Conservation (phyloP, 2,113 vertebrate genomes). For the Neodon shergylaensis region DNA sequence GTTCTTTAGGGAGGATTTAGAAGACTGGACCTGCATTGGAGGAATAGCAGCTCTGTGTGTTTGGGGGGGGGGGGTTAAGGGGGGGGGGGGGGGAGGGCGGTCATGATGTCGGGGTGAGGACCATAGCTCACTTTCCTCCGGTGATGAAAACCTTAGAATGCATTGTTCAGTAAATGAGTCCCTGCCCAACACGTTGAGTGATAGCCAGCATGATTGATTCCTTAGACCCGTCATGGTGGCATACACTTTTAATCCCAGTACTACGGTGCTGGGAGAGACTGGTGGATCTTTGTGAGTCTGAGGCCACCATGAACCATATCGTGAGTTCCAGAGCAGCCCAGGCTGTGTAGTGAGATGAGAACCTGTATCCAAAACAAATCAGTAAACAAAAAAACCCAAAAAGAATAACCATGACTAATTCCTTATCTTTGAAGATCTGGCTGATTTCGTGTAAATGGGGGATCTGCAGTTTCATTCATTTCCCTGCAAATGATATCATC, state of each 20-base stretch:
- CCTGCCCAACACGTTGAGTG: background rate
- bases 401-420: background rate
- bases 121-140: background rate
- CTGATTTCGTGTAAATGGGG: background rate
- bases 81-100: background rate
- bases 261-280: background rate
- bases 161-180: background rate
- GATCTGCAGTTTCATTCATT: too few species aligned
- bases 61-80: too few species aligned
- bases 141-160: background rate
- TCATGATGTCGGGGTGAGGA: background rate
- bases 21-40: background rate
- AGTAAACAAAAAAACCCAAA: background rate
- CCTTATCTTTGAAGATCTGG: background rate
- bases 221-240: background rate
- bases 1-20: background rate
- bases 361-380: background rate
- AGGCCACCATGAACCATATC: background rate
- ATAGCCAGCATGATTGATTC: background rate
- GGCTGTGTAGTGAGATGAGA: background rate
- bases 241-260: background rate
- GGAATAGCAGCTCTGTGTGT: background rate
- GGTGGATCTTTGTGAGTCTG: background rate
- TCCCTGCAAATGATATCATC: background rate
- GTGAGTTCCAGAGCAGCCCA: background rate